Evolutionary conservation across 2,797 vertebrate species (phyloP).

Genomic region (Limosa lapponica): DNA sequence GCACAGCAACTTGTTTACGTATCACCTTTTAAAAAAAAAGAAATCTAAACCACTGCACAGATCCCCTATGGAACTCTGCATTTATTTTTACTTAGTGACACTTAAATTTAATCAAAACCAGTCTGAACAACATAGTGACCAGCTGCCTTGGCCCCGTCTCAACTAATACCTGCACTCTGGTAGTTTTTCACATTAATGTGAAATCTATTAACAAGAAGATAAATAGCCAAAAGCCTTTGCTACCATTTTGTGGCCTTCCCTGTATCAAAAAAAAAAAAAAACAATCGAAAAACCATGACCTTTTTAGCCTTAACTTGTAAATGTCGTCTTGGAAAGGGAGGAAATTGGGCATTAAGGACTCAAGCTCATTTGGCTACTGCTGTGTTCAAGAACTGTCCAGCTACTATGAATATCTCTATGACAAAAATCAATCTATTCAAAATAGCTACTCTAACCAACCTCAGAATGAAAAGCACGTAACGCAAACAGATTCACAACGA

Average conservation of each 20-base stretch:
- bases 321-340: neutral
- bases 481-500: neutral
- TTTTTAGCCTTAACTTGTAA: neutral
- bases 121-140: neutral
- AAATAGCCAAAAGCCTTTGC: neutral
- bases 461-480: neutral
- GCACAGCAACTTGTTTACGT: rapidly evolving
- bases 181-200: neutral
- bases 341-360: neutral
- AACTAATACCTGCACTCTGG: neutral
- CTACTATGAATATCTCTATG: neutral
- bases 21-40: too few species aligned
- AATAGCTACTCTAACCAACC: neutral
- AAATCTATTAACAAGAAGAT: neutral
- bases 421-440: neutral
- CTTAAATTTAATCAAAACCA: neutral
- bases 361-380: neutral
- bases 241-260: neutral
- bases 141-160: neutral
- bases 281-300: too few species aligned
- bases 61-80: neutral
- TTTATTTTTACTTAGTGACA: neutral
- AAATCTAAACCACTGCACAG: neutral
- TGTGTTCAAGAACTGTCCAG: neutral
- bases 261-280: rapidly evolving